These are phyloP conservation scores for Epirrhoe tristata DNA, from an alignment of 2,888 invertebrate genomes.

Conservation along the genomic window DNA sequence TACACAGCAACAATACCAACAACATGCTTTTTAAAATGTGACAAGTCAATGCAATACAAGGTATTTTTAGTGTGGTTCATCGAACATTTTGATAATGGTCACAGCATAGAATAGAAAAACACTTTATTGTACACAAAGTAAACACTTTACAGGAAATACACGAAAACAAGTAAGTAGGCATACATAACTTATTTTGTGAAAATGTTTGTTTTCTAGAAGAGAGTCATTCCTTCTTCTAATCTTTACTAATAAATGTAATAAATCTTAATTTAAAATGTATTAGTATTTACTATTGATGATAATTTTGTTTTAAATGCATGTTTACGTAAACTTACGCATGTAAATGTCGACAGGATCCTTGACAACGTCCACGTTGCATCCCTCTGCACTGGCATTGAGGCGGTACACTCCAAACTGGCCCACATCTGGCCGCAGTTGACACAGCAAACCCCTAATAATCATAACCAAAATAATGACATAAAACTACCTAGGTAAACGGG, in stretches of 20 bases:
- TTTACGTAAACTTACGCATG: conserved; percentile 84
- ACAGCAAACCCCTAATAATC: conserved; percentile 82
- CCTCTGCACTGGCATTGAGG: conserved; percentile 79
- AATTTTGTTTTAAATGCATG: background rate
- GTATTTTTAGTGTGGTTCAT: no score
- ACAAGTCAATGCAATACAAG: conserved; percentile 20
- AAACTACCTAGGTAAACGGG: no score
- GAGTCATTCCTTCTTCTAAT: background rate
- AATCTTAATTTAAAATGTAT: no score
- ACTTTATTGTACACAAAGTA: no score
- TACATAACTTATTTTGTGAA: background rate
- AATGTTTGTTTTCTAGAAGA: background rate
- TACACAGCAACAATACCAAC: conserved; percentile 4
- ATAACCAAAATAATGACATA: conserved; percentile 15
- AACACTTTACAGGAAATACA: no score
- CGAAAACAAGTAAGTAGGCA: no score
- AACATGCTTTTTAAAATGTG: conserved; percentile 20
- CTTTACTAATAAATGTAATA: no score
- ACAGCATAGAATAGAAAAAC: no score
- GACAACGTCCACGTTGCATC: conserved; percentile 83
- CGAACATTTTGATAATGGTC: no score
- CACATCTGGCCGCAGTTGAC: conserved; percentile 84
- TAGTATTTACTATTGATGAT: no score
- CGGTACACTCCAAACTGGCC: conserved; percentile 91
- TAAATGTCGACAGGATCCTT: conserved; percentile 90